Conservation (phyloP, 2,797 vertebrate genomes). For the Pseudochirops corinnae region DNA sequence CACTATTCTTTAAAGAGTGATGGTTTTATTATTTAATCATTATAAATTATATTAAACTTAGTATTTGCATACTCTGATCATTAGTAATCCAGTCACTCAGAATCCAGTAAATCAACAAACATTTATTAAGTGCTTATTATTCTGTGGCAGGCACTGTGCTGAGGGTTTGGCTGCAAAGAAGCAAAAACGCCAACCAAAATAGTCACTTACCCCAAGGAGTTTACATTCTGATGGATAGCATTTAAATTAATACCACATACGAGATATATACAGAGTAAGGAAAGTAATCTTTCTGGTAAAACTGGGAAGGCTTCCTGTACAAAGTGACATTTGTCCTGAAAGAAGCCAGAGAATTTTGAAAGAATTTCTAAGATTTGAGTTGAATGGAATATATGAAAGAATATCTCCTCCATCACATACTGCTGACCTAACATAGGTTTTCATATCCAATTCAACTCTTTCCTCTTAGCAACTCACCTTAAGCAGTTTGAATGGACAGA, state of each 20-base stretch:
- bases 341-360: not conserved
- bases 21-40: conserved; percentile 8
- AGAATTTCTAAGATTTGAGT: not conserved
- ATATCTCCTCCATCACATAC: conserved; percentile 52
- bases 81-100: not conserved
- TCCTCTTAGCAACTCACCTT: conserved; percentile 48
- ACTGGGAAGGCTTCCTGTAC: not conserved
- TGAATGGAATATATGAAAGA: conserved; percentile 40
- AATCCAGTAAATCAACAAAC: not conserved
- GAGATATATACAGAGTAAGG: not conserved
- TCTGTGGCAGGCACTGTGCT: not conserved
- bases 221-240: not conserved
- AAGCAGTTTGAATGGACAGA: conserved; percentile 52
- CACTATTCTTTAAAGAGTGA: not conserved
- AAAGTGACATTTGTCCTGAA: not conserved
- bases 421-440: conserved; percentile 48
- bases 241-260: not conserved
- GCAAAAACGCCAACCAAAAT: not conserved
- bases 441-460: conserved; percentile 54
- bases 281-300: not conserved
- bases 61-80: not conserved
- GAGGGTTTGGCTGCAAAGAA: not conserved
- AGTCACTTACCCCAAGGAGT: not conserved
- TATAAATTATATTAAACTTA: not conserved
- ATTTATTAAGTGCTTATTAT: not conserved